Evolutionary conservation across 2,113 vertebrate species (phyloP).

Genomic region (Lucifuga dentata): DNA sequence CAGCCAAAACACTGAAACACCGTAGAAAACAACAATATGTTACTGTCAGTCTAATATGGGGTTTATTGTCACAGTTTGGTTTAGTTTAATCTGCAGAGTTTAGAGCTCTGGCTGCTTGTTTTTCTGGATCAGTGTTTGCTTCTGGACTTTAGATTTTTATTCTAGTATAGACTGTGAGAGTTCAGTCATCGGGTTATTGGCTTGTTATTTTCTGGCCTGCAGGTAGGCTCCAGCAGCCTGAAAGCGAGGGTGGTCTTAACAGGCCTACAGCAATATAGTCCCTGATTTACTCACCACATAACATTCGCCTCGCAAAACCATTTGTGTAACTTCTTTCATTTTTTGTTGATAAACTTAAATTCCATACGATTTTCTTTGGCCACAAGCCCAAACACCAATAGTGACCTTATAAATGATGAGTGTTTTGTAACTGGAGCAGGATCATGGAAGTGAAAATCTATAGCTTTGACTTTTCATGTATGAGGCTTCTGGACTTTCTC

Average conservation of each 20-base stretch:
- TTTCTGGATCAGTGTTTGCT: constrained; percentile 35
- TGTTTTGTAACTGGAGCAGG: constrained; percentile 46
- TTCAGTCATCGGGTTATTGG: constrained; percentile 31
- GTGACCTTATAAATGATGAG: constrained; percentile 82
- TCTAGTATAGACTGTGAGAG: constrained; percentile 31
- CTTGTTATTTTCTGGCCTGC: constrained; percentile 73
- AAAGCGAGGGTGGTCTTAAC: constrained; percentile 86
- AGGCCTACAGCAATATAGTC: constrained; percentile 74
- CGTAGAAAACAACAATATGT: too few relatives aligned
- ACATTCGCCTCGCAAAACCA: constrained; percentile 59
- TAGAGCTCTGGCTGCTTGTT: constrained; percentile 40
- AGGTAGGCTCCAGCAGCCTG: constrained; percentile 62
- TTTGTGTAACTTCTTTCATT: constrained; percentile 85
- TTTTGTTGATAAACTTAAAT: constrained; percentile 87
- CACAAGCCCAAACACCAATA: constrained; percentile 77
- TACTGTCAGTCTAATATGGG: too few relatives aligned
- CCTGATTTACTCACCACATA: constrained; percentile 71
- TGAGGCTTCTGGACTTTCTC: constrained; percentile 77
- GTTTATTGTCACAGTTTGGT: constrained; percentile 3
- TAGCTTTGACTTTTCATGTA: constrained; percentile 72
- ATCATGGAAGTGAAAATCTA: constrained; percentile 76
- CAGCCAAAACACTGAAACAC: too few relatives aligned
- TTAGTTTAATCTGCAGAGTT: constrained; percentile 21
- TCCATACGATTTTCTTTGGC: constrained; percentile 88
- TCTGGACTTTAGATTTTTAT: constrained; percentile 45